phyloP scores from a whole-genome alignment of 2,888 invertebrate genomes.

The Artemia sinica region DNA sequence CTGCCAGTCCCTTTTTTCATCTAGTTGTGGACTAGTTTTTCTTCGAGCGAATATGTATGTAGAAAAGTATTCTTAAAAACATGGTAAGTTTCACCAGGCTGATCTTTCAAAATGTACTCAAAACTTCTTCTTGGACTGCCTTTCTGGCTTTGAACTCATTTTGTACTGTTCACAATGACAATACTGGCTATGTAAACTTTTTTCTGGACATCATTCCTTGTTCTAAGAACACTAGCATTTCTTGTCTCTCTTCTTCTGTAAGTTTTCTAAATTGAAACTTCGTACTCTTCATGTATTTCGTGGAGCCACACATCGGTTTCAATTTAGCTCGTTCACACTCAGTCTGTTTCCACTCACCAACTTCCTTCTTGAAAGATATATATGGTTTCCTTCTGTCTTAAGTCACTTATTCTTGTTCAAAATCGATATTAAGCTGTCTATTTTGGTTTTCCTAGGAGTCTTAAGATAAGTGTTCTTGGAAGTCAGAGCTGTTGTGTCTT shows the following conservation, averaged over 20 bases:
- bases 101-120: background rate
- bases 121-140: background rate
- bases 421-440: background rate
- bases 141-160: background rate
- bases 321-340: background rate
- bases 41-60: slow-evolving; percentile 15
- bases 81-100: background rate
- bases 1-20: background rate
- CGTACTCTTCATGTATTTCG: background rate
- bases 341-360: background rate
- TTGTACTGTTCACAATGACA: background rate
- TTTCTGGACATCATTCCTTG: background rate
- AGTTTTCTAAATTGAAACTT: background rate
- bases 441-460: background rate
- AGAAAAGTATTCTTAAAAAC: slow-evolving; percentile 21
- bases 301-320: background rate
- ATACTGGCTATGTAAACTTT: background rate
- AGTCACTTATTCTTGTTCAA: background rate
- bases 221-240: background rate
- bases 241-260: background rate
- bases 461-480: background rate
- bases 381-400: background rate
- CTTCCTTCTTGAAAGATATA: background rate
- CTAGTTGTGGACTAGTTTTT: slow-evolving; percentile 15
- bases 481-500: background rate